These are phyloP conservation scores for Paradisaea rubra DNA, from an alignment of 2,113 vertebrate genomes.

Conservation along the genomic window DNA sequence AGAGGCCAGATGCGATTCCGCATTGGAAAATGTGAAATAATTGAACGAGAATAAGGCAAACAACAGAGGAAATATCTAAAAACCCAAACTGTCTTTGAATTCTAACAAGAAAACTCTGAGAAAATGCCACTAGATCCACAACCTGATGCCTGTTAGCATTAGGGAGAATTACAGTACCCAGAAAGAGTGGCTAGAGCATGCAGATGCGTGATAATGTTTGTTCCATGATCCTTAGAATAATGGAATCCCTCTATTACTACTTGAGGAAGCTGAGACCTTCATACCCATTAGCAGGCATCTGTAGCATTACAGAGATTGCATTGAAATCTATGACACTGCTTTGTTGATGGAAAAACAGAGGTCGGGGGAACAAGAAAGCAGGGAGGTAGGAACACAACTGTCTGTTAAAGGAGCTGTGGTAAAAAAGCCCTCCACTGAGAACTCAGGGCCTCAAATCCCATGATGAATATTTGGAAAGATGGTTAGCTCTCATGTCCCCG, in stretches of 20 bases:
- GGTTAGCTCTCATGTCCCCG: rapidly evolving
- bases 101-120: background rate
- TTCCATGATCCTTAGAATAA: background rate
- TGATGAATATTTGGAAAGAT: background rate
- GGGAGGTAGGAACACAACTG: background rate
- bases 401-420: background rate
- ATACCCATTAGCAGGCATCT: background rate
- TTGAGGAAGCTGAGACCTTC: background rate
- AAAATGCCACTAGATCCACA: background rate
- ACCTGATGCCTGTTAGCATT: background rate
- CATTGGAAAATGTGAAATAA: background rate
- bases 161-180: background rate
- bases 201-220: background rate
- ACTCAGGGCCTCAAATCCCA: background rate
- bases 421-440: background rate
- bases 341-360: background rate
- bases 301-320: background rate
- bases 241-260: background rate
- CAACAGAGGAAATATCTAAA: background rate
- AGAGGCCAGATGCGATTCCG: background rate
- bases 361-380: background rate
- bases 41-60: background rate
- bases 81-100: background rate
- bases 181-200: background rate
- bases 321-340: background rate